A percentile compares a stretch with the other conserved stretches of the same genome.
phyloP scores from a whole-genome alignment of 2,113 vertebrate species.

The Suncus etruscus region DNA sequence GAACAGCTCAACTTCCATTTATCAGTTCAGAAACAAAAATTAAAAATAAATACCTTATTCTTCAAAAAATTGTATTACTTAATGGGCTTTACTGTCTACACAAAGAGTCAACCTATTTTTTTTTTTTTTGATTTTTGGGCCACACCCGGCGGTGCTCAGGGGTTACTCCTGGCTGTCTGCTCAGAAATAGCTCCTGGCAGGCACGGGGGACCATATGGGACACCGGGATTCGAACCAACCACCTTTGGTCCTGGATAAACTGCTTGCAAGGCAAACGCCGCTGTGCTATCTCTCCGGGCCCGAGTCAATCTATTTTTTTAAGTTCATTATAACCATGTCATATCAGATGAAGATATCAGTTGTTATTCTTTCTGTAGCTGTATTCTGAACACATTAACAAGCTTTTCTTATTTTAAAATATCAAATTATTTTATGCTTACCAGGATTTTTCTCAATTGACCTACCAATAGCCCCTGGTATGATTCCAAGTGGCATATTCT shows the following conservation, averaged over 20 bases:
- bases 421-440: background rate
- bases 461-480: background rate
- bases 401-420: background rate
- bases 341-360: background rate
- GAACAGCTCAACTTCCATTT: background rate
- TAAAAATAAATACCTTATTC: background rate
- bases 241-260: too few relatives aligned
- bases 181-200: too few relatives aligned
- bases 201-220: too few relatives aligned
- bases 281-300: too few relatives aligned
- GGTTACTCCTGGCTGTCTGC: too few relatives aligned
- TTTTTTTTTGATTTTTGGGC: too few relatives aligned
- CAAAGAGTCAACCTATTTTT: background rate
- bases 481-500: background rate
- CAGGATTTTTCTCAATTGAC: background rate
- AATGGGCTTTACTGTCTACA: background rate
- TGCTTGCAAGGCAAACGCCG: too few relatives aligned
- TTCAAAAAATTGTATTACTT: background rate
- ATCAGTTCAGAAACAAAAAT: constrained; percentile 26
- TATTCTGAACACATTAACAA: background rate
- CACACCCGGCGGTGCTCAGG: too few relatives aligned
- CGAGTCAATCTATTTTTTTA: background rate
- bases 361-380: background rate
- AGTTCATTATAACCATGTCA: background rate
- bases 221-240: too few relatives aligned